phyloP scores from a whole-genome alignment of 2,113 vertebrate species.

The Isurus oxyrinchus region DNA sequence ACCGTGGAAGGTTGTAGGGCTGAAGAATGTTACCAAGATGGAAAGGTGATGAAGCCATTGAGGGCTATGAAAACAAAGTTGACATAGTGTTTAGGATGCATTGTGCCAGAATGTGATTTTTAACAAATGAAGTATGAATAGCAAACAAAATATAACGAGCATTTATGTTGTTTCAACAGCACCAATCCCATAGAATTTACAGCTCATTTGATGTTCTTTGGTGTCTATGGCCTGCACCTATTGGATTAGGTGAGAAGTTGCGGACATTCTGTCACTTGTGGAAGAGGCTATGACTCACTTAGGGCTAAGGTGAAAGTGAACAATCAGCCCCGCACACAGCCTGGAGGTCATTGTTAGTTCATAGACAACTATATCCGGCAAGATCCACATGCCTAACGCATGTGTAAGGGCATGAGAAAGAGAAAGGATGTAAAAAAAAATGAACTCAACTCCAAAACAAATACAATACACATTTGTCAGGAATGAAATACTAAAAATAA shows the following conservation, averaged over 20 bases:
- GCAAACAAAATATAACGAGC: not conserved
- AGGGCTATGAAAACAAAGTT: not conserved
- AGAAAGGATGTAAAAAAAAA: not conserved
- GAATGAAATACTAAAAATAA: not conserved
- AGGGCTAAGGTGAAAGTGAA: not conserved
- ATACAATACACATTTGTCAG: not conserved
- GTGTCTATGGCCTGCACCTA: not conserved
- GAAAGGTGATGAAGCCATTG: not conserved
- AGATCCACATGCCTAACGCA: not conserved
- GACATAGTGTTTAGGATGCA: not conserved
- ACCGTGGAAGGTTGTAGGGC: not conserved
- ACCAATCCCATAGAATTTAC: not conserved
- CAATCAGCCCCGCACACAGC: not conserved
- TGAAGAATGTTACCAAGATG: not conserved
- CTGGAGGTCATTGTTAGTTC: not conserved
- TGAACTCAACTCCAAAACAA: not conserved
- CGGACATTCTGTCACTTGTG: not conserved
- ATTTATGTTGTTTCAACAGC: not conserved
- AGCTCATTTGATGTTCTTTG: not conserved
- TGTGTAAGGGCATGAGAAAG: not conserved
- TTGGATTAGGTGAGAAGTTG: not conserved
- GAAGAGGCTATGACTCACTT: not conserved
- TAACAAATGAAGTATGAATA: not conserved
- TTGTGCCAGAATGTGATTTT: not conserved
- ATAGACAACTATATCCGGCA: not conserved